A percentile compares a stretch with the other conserved stretches of the same genome.
Conservation (phyloP, 2,113 vertebrate species). For the Noturus placidus region DNA sequence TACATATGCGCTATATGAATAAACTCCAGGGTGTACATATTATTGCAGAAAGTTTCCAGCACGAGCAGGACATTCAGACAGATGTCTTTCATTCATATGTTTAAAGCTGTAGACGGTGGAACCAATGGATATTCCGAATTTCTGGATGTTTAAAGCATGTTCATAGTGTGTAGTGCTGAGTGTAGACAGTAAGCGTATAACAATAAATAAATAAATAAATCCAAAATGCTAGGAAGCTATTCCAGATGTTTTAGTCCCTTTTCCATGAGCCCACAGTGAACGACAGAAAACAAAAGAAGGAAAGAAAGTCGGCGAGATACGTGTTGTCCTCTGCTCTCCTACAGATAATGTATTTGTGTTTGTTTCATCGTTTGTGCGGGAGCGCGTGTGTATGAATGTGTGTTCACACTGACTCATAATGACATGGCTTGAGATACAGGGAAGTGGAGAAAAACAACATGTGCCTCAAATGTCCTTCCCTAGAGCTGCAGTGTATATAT, state of each 20-base stretch:
- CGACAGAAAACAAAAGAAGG: neutral
- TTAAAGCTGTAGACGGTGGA: neutral
- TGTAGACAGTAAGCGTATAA: neutral
- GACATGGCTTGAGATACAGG: constrained; percentile 22
- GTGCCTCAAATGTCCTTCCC: neutral
- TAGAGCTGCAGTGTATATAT: neutral
- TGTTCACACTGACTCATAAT: constrained; percentile 39
- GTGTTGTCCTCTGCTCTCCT: neutral
- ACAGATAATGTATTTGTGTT: constrained; percentile 28
- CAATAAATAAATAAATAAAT: neutral
- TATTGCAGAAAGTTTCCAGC: neutral
- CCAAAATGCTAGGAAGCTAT: neutral
- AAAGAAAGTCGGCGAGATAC: neutral
- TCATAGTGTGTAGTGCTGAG: neutral
- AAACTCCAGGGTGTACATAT: neutral
- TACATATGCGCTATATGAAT: neutral
- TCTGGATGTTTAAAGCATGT: neutral
- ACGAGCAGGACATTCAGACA: too few relatives aligned
- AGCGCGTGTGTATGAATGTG: neutral
- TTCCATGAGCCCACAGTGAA: neutral
- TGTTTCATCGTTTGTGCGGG: constrained; percentile 3
- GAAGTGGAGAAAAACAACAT: constrained; percentile 35
- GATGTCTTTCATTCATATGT: neutral
- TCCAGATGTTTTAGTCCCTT: neutral
- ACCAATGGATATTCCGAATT: neutral